Percentiles rank a stretch among this genome's conserved stretches.
phyloP scores from a whole-genome alignment of 2,113 vertebrate species.

The Paralichthys olivaceus region DNA sequence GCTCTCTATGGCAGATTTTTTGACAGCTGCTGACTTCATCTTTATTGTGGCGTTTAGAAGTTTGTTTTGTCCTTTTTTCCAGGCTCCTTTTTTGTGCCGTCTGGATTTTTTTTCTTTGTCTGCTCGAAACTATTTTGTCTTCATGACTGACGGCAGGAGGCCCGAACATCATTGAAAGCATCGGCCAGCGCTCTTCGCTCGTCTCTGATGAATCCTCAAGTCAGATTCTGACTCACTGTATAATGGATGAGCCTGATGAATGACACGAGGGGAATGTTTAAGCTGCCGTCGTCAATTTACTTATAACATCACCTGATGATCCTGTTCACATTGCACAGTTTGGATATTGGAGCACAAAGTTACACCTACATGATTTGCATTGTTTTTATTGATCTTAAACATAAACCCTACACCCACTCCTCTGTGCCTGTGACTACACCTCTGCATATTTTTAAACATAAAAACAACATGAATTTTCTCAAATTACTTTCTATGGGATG shows the following conservation, averaged over 20 bases:
- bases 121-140: slow-evolving; percentile 5
- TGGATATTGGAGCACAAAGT: slow-evolving; percentile 11
- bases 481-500: slow-evolving; percentile 50
- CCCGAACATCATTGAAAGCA: slow-evolving; percentile 32
- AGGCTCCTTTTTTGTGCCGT: neutral
- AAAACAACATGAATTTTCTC: slow-evolving; percentile 55
- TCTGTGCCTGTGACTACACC: slow-evolving; percentile 3
- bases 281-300: slow-evolving; percentile 25
- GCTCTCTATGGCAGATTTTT: slow-evolving; percentile 7
- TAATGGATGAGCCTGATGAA: slow-evolving; percentile 19
- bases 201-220: slow-evolving; percentile 9
- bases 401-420: neutral
- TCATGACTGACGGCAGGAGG: slow-evolving; percentile 38
- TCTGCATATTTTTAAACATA: slow-evolving; percentile 39
- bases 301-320: neutral
- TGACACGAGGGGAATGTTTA: slow-evolving; percentile 1
- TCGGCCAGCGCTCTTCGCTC: slow-evolving; percentile 4
- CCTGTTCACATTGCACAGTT: neutral
- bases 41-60: slow-evolving; percentile 47
- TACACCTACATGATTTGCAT: slow-evolving; percentile 1
- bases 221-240: slow-evolving; percentile 21
- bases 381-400: slow-evolving; percentile 16
- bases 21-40: slow-evolving; percentile 34
- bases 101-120: slow-evolving; percentile 25
- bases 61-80: slow-evolving; percentile 45